A percentile compares a stretch with the other conserved stretches of the same genome.
These are phyloP conservation scores for Coreius guichenoti DNA, from an alignment of 2,797 vertebrate genomes.

Conservation along the genomic window DNA sequence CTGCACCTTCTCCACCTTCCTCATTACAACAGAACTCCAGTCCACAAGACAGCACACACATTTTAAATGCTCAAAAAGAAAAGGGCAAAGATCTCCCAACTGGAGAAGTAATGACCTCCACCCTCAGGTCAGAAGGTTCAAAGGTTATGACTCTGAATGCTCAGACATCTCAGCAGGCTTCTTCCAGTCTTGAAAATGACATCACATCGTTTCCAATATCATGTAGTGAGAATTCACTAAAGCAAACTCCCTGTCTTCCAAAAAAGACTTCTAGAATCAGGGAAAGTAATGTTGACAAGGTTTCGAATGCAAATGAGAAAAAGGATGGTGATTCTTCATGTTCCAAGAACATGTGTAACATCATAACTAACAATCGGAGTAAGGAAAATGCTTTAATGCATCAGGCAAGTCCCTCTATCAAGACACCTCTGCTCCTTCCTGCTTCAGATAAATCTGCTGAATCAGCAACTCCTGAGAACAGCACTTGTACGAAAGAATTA, in stretches of 20 bases:
- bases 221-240: constrained; percentile 26
- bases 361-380: constrained; percentile 25
- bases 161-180: constrained; percentile 25
- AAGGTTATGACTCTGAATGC: constrained; percentile 26
- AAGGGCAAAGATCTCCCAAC: constrained; percentile 71
- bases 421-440: constrained; percentile 28
- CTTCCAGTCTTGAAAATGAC: constrained; percentile 37
- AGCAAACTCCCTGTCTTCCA: constrained; percentile 33
- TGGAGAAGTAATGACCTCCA: constrained; percentile 77
- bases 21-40: constrained; percentile 65
- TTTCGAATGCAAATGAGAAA: constrained; percentile 29
- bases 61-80: constrained; percentile 70
- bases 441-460: constrained; percentile 46
- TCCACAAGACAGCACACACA: constrained; percentile 64
- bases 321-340: constrained; percentile 18
- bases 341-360: constrained; percentile 17
- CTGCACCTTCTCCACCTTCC: constrained; percentile 58
- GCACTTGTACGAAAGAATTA: constrained; percentile 15
- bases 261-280: constrained; percentile 42
- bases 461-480: constrained; percentile 41
- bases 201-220: constrained; percentile 2
- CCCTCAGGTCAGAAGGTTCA: constrained; percentile 6
- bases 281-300: constrained; percentile 56
- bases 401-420: constrained; percentile 41
- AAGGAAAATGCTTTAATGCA: constrained; percentile 40